Base-by-base conservation (phyloP, 2,888 invertebrate species). In the Amaurobius ferox region DNA sequence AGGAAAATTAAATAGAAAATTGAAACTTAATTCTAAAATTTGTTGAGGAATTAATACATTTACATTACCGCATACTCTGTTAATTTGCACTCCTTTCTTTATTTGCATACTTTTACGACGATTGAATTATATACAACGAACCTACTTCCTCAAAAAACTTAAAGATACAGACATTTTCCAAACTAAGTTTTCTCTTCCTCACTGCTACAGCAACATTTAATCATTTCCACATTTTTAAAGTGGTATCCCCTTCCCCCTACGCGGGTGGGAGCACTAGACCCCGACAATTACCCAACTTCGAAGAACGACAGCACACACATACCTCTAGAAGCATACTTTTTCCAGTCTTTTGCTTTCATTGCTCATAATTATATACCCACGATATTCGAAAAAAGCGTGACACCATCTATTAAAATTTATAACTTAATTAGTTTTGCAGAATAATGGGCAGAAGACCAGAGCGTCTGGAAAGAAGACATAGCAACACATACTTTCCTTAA, bases 341-440 rank as follows among this genome's bases (percentile, higher is more conserved):
- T 71, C n/a, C 71, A 26, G n/a, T 29, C 9, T 48, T 30, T 32
- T 55, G 30, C 55, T 23, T 32, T 35, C 64, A 72, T 64, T 66
- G 40, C 29, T 66, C 55, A 66, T 80, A 80, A 80, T 80, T 80
- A 80, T 73, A 73, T 67, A 61, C 61, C 28, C 62, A 13, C 30
- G 64, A 35, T 78, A 71, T 64, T 62, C 44, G 16, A 26, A 64
- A 66, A 29, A 40, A 61, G 48, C 23, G 26, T 73, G 73, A 73
- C 79, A 66, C 70, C 76, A 67, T 72, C 83, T 83, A 83, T 83
- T 83, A 83, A 83, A 83, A 83, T 83, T 83, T 83, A 83, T 77
- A 83, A 72, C 83, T 83, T 83, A 83, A 83, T 83, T 83, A 83
- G 83, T 83, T 83, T 83, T 77, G 35, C 29, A 44, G 77, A 83